Evolutionary conservation across 2,113 vertebrate species (phyloP), one percentile per base, ranked within the genome.

Genomic region (Corythornis cristatus): DNA sequence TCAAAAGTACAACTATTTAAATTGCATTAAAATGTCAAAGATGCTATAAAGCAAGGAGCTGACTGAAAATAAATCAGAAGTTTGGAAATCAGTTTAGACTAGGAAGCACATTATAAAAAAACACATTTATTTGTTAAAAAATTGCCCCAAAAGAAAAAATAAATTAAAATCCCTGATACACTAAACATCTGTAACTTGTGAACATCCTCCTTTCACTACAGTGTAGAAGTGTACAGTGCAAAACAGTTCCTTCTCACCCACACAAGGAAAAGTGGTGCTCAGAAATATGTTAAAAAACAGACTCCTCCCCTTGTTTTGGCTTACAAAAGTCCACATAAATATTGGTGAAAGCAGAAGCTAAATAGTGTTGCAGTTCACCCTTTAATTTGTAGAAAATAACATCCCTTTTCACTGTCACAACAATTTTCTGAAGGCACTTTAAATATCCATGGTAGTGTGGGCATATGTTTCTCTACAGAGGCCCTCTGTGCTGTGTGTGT

Each of bases 391-490:
- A 54, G n/a, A 29, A 87, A 66, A 58, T 7, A 73, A 18, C 45
- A 60, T 6, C 31, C 28, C 17, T 73, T 89, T 83, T 66, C 65
- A 40, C 12, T 50, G 20, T 26, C 48, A 3, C 2, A 56, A 60
- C 22, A 22, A 14, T 65, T 85, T 88, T 73, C 23, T 54, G 9
- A 45, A 64, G 42, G 53, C 15, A 15, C 57, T 65, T 4, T 51
- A 58, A 67, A 29, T 7, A 12, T 16, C 15, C 23, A 2, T 0
- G 1, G 16, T 3, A 43, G 19, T 0, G 5, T 7, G 35, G 23
- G 42, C 50, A 9, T 16, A 8, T 10, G 35, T 79, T 84, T 83
- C 33, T 45, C 14, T 28, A 0, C 2, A 9, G 54, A 76, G 22
- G 15, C 40, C 21, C 31, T 33, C 31, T 35, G 53, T 22, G 21